These are phyloP conservation scores for Strigamia transsilvanica DNA, from an alignment of 2,888 invertebrate genomes.

Conservation along the genomic window DNA sequence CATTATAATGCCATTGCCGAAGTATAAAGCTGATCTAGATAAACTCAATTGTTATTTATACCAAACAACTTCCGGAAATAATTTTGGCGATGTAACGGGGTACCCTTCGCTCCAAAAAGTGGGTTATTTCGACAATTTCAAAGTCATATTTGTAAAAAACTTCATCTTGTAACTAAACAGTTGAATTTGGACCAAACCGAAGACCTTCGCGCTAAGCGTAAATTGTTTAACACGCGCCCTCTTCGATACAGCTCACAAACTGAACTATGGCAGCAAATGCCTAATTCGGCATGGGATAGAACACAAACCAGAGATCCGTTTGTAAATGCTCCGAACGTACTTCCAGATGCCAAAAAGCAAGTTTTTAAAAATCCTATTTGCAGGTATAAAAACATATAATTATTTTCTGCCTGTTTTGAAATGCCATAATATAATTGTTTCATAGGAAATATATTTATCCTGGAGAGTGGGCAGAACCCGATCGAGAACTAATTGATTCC, in stretches of 20 bases:
- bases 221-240: neutral
- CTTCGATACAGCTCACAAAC: neutral
- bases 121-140: neutral
- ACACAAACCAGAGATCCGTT: neutral
- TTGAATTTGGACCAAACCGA: neutral
- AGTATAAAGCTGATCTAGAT: neutral
- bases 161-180: neutral
- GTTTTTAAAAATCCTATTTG: neutral
- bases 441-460: neutral
- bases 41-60: constrained; percentile 1
- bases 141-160: neutral
- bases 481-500: neutral
- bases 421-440: neutral
- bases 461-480: neutral
- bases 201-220: neutral
- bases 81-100: neutral
- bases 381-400: neutral
- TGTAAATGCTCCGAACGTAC: neutral
- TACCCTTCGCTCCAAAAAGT: neutral
- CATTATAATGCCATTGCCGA: neutral
- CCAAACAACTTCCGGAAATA: neutral
- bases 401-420: neutral
- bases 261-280: neutral
- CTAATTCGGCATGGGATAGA: neutral
- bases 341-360: neutral